Conservation (phyloP, 1,140 invertebrate genomes). For the Halictus rubicundus region DNA sequence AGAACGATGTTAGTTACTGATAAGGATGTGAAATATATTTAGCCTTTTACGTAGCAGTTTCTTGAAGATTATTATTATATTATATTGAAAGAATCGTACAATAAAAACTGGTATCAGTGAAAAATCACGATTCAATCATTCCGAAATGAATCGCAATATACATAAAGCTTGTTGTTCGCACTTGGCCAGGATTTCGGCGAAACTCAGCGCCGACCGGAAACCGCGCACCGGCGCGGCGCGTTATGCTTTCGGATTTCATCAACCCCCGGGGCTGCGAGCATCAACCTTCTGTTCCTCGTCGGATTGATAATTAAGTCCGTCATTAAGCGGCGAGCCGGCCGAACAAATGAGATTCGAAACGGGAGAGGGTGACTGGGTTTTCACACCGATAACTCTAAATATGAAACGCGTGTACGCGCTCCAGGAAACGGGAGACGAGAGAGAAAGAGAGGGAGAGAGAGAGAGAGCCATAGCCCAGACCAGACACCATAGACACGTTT, state of each 20-base stretch:
- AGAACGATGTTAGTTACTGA: too few relatives aligned
- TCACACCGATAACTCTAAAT: slow-evolving; percentile 27
- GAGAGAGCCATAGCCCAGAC: not conserved
- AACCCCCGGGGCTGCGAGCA: slow-evolving; percentile 19
- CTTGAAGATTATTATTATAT: too few relatives aligned
- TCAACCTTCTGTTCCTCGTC: not conserved
- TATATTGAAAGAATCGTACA: too few relatives aligned
- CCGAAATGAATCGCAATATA: too few relatives aligned
- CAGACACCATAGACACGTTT: slow-evolving; percentile 15
- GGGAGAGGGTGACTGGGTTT: slow-evolving; percentile 24
- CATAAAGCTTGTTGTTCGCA: too few relatives aligned
- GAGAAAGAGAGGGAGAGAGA: not conserved
- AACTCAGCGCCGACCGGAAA: too few relatives aligned
- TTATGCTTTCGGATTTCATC: slow-evolving; percentile 21
- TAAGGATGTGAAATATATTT: too few relatives aligned
- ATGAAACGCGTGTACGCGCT: slow-evolving; percentile 2
- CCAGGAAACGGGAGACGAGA: slow-evolving; percentile 33
- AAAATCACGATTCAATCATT: too few relatives aligned
- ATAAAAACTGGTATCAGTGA: too few relatives aligned
- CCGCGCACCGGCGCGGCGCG: too few relatives aligned
- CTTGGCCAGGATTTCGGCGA: too few relatives aligned
- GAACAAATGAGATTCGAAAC: slow-evolving; percentile 22
- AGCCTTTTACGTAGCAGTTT: too few relatives aligned
- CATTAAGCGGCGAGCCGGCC: slow-evolving; percentile 1
- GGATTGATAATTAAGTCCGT: slow-evolving; percentile 18